Conservation (phyloP, 2,888 invertebrate species). For the Teleogryllus oceanicus region DNA sequence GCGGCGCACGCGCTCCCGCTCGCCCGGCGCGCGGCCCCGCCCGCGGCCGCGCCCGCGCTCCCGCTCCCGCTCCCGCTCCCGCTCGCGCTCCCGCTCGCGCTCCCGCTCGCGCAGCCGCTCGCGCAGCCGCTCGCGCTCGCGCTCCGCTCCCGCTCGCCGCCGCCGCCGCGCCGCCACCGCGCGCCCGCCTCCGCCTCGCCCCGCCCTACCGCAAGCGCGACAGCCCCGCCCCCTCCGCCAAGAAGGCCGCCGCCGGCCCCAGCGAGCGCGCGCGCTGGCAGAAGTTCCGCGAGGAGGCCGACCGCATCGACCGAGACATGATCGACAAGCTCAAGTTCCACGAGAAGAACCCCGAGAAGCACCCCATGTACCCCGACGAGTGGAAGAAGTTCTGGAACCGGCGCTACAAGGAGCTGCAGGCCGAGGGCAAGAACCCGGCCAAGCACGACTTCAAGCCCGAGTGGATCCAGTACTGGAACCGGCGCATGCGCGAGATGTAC, state of each 20-base stretch:
- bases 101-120: background rate
- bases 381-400: constrained; percentile 89
- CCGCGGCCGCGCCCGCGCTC: constrained; percentile 30
- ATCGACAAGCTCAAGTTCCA: constrained; percentile 61
- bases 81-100: background rate
- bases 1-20: constrained; percentile 50
- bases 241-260: background rate
- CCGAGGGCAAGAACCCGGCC: constrained; percentile 69
- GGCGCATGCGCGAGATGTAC: constrained; percentile 74
- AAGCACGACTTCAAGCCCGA: constrained; percentile 84
- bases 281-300: constrained; percentile 57
- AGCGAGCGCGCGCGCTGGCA: constrained; percentile 50
- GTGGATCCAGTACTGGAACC: constrained; percentile 84
- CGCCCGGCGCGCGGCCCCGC: constrained; percentile 44
- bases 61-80: background rate
- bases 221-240: background rate
- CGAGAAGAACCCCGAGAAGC: constrained; percentile 82
- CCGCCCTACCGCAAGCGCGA: background rate
- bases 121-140: background rate
- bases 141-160: background rate
- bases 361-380: constrained; percentile 81
- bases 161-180: background rate
- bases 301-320: constrained; percentile 43
- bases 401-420: constrained; percentile 73
- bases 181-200: background rate